Percentiles rank a stretch among this genome's conserved stretches.
Conservation (phyloP, 2,797 vertebrate genomes). For the Erithacus rubecula region DNA sequence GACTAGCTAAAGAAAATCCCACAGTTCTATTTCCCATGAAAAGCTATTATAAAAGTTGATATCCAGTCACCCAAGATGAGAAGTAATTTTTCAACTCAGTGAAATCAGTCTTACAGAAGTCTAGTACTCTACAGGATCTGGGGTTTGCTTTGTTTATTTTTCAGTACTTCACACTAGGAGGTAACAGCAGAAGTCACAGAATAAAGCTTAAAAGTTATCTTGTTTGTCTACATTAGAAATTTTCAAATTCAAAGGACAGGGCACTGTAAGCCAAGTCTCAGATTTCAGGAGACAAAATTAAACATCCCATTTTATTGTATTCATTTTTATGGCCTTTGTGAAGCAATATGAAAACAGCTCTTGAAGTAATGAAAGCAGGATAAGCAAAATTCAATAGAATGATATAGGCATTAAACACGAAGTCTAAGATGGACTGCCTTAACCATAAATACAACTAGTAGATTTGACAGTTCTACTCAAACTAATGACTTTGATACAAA, state of each 20-base stretch:
- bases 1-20: neutral
- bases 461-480: neutral
- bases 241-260: neutral
- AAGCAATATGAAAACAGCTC: neutral
- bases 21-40: neutral
- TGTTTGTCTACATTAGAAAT: neutral
- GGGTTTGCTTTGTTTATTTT: neutral
- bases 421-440: neutral
- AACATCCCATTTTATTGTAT: neutral
- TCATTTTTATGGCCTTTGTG: neutral
- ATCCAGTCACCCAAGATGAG: neutral
- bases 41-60: neutral
- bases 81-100: neutral
- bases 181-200: neutral
- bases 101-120: neutral
- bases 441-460: neutral
- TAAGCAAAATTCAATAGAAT: neutral
- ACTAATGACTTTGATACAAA: neutral
- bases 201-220: neutral
- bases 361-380: neutral
- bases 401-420: neutral
- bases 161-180: neutral
- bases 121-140: neutral
- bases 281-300: neutral
- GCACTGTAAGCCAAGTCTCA: neutral